A percentile compares a stretch with the other conserved stretches of the same genome.
Evolutionary conservation across 2,888 invertebrate species (phyloP).

Genomic region (Leptopilina myrica): DNA sequence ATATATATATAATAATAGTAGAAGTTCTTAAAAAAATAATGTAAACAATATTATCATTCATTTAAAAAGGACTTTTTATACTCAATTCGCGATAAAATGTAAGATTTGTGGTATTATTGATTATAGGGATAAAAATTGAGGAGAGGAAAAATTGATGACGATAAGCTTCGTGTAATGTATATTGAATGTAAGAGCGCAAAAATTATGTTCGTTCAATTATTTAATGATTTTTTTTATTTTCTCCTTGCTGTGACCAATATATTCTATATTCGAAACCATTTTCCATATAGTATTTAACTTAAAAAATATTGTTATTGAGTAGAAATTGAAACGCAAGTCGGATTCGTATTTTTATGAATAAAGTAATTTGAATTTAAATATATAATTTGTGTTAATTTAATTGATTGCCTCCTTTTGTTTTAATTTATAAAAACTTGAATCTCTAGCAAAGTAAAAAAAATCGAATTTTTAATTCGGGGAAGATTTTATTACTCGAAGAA

Average conservation of each 20-base stretch:
- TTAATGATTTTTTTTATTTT: conserved; percentile 2
- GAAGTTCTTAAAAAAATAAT: neutral
- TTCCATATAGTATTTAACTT: conserved; percentile 18
- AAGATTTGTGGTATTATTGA: conserved; percentile 26
- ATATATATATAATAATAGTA: conserved; percentile 15
- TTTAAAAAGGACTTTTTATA: conserved; percentile 22
- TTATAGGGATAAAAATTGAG: neutral
- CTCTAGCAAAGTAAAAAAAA: too few species aligned
- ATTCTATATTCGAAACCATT: conserved; percentile 7
- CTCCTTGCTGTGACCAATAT: conserved; percentile 24
- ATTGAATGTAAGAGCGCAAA: neutral
- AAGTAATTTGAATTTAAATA: conserved; percentile 56
- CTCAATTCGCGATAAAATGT: conserved; percentile 22
- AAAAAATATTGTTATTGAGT: conserved; percentile 8
- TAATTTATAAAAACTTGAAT: too few species aligned
- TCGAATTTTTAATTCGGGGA: too few species aligned
- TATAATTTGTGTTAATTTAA: too few species aligned
- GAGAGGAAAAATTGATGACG: neutral
- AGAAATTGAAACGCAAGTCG: conserved; percentile 34
- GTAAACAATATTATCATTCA: conserved; percentile 9
- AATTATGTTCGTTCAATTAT: neutral
- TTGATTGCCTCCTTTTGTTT: too few species aligned
- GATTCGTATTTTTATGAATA: conserved; percentile 74
- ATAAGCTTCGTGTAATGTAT: neutral
- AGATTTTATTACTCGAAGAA: too few species aligned